A percentile compares a stretch with the other conserved stretches of the same genome.
Evolutionary conservation across 2,888 invertebrate genomes (phyloP).

Genomic region (Eulithis prunata): DNA sequence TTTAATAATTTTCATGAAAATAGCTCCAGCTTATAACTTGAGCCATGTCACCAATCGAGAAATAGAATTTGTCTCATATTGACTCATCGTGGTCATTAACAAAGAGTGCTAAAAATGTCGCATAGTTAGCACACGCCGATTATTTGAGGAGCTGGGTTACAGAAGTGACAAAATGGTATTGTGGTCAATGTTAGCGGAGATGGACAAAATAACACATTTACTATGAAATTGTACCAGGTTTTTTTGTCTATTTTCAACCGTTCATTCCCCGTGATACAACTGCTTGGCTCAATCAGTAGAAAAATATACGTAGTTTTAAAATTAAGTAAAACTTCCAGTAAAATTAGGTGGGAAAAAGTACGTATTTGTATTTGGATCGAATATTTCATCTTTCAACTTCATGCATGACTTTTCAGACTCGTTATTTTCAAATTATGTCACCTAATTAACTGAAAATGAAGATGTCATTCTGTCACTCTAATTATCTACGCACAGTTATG

Average conservation of each 20-base stretch:
- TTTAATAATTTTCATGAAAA: not conserved
- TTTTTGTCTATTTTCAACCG: constrained; percentile 1
- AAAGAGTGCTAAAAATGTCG: constrained; percentile 55
- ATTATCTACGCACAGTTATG: constrained; percentile 24
- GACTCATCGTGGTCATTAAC: constrained; percentile 64
- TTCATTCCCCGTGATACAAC: too few species aligned
- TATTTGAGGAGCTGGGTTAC: constrained; percentile 18
- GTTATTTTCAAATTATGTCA: constrained; percentile 21
- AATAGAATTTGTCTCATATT: constrained; percentile 57
- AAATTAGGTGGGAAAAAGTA: too few species aligned
- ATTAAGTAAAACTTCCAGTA: too few species aligned
- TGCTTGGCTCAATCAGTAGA: too few species aligned
- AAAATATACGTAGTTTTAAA: too few species aligned
- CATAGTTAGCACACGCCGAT: constrained; percentile 47
- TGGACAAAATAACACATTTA: constrained; percentile 26
- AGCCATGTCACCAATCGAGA: constrained; percentile 33
- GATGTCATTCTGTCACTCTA: constrained; percentile 16
- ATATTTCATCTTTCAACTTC: too few species aligned
- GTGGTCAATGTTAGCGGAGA: constrained; percentile 24
- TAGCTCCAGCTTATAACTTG: constrained; percentile 39
- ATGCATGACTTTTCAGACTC: not conserved
- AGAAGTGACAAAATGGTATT: constrained; percentile 33
- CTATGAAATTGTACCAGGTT: constrained; percentile 15
- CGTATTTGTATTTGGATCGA: too few species aligned
- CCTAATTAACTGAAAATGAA: constrained; percentile 15